phyloP scores from a whole-genome alignment of 2,888 invertebrate genomes.

The Hydrotaea diabolus region DNA sequence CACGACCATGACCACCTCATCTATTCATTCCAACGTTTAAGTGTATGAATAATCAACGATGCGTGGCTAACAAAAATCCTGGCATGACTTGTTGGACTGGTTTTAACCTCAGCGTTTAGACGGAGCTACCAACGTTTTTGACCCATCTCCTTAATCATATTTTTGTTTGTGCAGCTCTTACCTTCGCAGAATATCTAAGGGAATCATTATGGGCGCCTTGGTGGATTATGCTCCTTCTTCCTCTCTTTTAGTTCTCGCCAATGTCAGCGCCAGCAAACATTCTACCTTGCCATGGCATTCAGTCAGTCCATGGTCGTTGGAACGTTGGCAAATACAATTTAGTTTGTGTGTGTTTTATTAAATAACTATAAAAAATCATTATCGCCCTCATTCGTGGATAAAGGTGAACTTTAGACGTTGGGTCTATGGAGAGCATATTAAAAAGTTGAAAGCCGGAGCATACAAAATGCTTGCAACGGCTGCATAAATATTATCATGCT shows the following conservation, averaged over 20 bases:
- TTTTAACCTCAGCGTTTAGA: constrained; percentile 32
- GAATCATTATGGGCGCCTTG: neutral
- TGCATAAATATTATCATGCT: constrained; percentile 2
- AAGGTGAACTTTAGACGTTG: neutral
- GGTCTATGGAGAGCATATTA: neutral
- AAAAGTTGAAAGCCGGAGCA: neutral
- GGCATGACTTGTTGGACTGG: constrained; percentile 30
- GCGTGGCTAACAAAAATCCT: neutral
- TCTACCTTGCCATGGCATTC: neutral
- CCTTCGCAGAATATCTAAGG: neutral
- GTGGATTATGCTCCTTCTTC: no score
- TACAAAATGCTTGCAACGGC: neutral
- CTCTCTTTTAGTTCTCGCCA: no score
- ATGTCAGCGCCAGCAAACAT: neutral
- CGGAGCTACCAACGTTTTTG: constrained; percentile 5
- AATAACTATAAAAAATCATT: constrained; percentile 34
- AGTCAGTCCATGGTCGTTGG: neutral
- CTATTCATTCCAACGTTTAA: neutral
- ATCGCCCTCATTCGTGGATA: neutral
- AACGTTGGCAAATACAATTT: constrained; percentile 5
- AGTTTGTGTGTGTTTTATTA: constrained; percentile 27
- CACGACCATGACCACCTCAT: neutral
- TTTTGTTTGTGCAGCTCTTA: neutral
- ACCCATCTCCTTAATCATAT: constrained; percentile 32
- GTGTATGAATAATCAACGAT: constrained; percentile 29